phyloP scores from a whole-genome alignment of 2,797 vertebrate genomes.

The Hoplostethus mediterraneus region DNA sequence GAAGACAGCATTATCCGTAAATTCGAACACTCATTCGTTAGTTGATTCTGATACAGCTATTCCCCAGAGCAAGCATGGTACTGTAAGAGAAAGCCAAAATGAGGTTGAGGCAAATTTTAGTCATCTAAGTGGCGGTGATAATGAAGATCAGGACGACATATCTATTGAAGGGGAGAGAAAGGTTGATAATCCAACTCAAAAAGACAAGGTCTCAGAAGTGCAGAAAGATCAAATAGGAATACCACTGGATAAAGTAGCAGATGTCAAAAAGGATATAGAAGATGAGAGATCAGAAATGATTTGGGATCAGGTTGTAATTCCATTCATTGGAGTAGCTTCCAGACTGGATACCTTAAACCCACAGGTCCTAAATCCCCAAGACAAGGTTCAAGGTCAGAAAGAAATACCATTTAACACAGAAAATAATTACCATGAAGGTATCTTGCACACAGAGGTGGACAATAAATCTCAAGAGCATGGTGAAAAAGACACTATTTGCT shows the following conservation, averaged over 20 bases:
- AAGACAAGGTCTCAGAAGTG: not conserved
- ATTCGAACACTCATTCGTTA: constrained; percentile 5
- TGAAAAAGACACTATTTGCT: constrained; percentile 17
- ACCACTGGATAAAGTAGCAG: constrained; percentile 1
- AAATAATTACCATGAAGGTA: constrained; percentile 2
- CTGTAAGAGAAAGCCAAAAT: constrained; percentile 30
- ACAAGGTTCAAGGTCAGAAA: constrained; percentile 15
- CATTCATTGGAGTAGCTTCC: constrained; percentile 43
- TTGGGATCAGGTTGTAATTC: constrained; percentile 24
- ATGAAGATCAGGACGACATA: constrained; percentile 25
- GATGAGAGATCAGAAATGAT: constrained; percentile 21
- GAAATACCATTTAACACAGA: constrained; percentile 34
- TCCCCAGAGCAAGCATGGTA: constrained; percentile 14
- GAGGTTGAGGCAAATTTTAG: not conserved
- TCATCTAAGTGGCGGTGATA: not conserved
- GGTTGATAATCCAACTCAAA: too few species aligned
- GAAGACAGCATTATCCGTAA: not conserved
- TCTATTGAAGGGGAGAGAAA: constrained; percentile 2
- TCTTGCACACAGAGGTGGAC: not conserved
- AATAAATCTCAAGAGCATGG: constrained; percentile 5
- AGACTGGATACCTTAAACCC: constrained; percentile 1
- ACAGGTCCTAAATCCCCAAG: constrained; percentile 10
- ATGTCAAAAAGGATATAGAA: constrained; percentile 5
- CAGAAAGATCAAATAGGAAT: constrained; percentile 16
- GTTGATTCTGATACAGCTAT: not conserved